Base-by-base conservation (phyloP, 1,140 invertebrate species). In the Drosophila guanche region DNA sequence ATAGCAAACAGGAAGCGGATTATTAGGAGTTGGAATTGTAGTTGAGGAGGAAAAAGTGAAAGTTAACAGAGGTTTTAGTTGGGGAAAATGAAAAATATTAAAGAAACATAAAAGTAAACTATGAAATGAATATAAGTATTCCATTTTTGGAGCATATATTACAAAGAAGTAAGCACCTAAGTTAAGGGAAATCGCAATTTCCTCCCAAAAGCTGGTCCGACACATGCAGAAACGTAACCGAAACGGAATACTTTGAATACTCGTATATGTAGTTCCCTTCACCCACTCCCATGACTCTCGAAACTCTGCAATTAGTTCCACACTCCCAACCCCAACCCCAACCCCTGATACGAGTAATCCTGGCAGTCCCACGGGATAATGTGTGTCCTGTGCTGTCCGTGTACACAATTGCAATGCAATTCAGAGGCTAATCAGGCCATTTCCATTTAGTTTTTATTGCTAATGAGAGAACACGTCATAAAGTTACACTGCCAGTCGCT, bases 401-500 rank as follows among this genome's bases (percentile, higher is more conserved):
- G 20, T 29, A 27, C 59, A 40, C 56, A 79, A 78, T 61, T 67
- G 68, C 68, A 79, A 14, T 47, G 51, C 54, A 27, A 63, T 77
- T 86, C 29, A n/a, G 20, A 43, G 63, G 50, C 65, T 81, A 65
- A 86, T 77, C 62, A 76, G 57, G 14, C 46, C 57, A 73, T 75
- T 75, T 76, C 48, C 63, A 56, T 55, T 76, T 62, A 43, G 73
- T 14, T 88, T 84, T 86, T 77, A 86, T 86, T 88, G 81, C 81
- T 88, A 86, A 86, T 86, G 77, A 86, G 74, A 75, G 69, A 65
- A 75, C 81, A 86, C 69, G 70, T 85, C 81, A 86, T 88, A 88
- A 81, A 81, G 54, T 67, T 74, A 10, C 10, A 37, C 33, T 4
- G 29, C 12, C 16, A 8, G 41, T 54, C 33, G 25, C 37, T 40